A percentile compares a stretch with the other conserved stretches of the same genome.
Evolutionary conservation across 1,140 invertebrate species (phyloP).

Genomic region (Sitophilus oryzae): DNA sequence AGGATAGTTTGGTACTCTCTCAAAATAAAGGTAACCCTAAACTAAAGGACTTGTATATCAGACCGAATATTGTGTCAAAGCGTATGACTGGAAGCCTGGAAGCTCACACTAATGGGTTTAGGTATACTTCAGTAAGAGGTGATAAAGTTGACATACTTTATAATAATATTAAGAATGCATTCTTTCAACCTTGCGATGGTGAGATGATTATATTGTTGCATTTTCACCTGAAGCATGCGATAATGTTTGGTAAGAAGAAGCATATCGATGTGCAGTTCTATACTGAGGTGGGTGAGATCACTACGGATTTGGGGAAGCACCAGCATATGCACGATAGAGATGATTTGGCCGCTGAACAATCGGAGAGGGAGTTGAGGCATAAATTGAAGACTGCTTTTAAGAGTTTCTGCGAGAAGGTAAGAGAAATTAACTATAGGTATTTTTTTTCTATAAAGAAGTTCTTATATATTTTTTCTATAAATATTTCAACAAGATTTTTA

Average conservation of each 20-base stretch:
- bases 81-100: slow-evolving; percentile 93
- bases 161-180: slow-evolving; percentile 99
- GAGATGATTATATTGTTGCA: slow-evolving; percentile 99
- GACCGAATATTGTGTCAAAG: slow-evolving; percentile 97
- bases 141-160: slow-evolving; percentile 99
- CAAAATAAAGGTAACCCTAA: slow-evolving; percentile 98
- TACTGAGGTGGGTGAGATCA: slow-evolving; percentile 99
- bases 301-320: slow-evolving; percentile 98
- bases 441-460: too few species aligned
- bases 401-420: slow-evolving; percentile 91
- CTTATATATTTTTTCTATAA: too few species aligned
- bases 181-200: slow-evolving; percentile 98
- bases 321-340: slow-evolving; percentile 99
- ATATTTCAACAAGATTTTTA: too few species aligned
- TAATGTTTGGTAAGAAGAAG: slow-evolving; percentile 99
- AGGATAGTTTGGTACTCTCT: slow-evolving; percentile 93
- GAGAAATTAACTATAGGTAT: slow-evolving; percentile 2
- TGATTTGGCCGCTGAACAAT: slow-evolving; percentile 97
- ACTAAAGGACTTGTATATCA: slow-evolving; percentile 96
- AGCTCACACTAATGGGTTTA: slow-evolving; percentile 95
- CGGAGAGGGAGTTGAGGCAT: slow-evolving; percentile 92
- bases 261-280: slow-evolving; percentile 99
- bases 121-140: slow-evolving; percentile 95
- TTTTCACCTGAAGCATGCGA: slow-evolving; percentile 97
- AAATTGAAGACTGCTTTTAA: slow-evolving; percentile 97